Percentiles rank a stretch among this genome's conserved stretches.
phyloP scores from a whole-genome alignment of 2,797 vertebrate species.

The Lepilemur ruficaudatus region DNA sequence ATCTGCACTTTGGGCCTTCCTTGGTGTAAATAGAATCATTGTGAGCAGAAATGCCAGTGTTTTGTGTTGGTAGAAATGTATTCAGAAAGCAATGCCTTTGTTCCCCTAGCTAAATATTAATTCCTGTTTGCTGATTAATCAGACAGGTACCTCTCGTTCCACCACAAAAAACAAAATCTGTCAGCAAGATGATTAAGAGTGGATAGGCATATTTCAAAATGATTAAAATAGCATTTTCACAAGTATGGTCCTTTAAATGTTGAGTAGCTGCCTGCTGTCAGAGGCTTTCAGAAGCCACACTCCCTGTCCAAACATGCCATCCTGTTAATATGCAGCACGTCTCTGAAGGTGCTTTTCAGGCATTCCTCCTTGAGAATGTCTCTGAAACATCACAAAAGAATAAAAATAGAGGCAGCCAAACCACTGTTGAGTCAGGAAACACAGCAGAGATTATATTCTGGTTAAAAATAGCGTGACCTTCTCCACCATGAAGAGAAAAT shows the following conservation, averaged over 20 bases:
- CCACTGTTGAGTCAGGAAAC: neutral
- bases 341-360: constrained; percentile 34
- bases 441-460: constrained; percentile 56
- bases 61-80: constrained; percentile 68
- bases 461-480: constrained; percentile 72
- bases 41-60: constrained; percentile 71
- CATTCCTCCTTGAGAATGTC: neutral
- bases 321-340: neutral
- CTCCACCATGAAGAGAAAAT: constrained; percentile 54
- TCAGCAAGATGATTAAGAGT: constrained; percentile 38
- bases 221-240: constrained; percentile 62
- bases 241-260: constrained; percentile 29
- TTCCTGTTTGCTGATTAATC: constrained; percentile 70
- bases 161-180: constrained; percentile 63
- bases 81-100: constrained; percentile 69
- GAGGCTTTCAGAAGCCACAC: neutral
- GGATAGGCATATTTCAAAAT: constrained; percentile 59
- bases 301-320: neutral
- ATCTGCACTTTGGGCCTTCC: constrained; percentile 36
- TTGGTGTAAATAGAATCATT: constrained; percentile 56
- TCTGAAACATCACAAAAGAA: constrained; percentile 53
- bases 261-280: neutral
- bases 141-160: constrained; percentile 54
- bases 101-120: constrained; percentile 59
- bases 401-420: constrained; percentile 42